Conservation (phyloP, 2,113 vertebrate species). For the Sminthopsis crassicaudata region DNA sequence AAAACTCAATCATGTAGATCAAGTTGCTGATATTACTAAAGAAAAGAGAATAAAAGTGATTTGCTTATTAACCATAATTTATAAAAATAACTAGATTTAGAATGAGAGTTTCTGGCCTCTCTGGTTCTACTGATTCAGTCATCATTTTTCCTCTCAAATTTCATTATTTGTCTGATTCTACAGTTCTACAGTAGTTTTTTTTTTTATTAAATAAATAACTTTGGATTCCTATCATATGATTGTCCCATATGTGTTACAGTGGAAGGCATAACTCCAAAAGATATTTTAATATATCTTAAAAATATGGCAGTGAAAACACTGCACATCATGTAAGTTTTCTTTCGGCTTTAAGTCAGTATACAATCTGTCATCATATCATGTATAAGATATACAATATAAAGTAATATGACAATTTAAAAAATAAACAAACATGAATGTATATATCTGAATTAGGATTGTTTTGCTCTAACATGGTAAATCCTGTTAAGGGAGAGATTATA, state of each 20-base stretch:
- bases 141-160: background rate
- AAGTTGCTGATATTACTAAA: background rate
- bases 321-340: background rate
- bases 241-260: slow-evolving; percentile 4
- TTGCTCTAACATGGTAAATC: background rate
- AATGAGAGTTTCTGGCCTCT: background rate
- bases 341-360: background rate
- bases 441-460: background rate
- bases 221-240: background rate
- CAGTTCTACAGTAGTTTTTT: background rate
- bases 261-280: background rate
- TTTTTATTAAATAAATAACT: background rate
- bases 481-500: background rate
- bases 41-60: background rate
- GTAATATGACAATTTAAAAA: background rate
- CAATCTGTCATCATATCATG: background rate
- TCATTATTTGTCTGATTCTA: background rate
- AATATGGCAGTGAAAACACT: background rate
- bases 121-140: background rate
- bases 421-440: background rate
- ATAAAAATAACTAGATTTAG: background rate
- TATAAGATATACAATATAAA: background rate
- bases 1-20: background rate
- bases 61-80: background rate
- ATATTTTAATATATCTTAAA: background rate